A percentile compares a stretch with the other conserved stretches of the same genome.
Conservation (phyloP, 2,888 invertebrate species). For the Neoascia interrupta region DNA sequence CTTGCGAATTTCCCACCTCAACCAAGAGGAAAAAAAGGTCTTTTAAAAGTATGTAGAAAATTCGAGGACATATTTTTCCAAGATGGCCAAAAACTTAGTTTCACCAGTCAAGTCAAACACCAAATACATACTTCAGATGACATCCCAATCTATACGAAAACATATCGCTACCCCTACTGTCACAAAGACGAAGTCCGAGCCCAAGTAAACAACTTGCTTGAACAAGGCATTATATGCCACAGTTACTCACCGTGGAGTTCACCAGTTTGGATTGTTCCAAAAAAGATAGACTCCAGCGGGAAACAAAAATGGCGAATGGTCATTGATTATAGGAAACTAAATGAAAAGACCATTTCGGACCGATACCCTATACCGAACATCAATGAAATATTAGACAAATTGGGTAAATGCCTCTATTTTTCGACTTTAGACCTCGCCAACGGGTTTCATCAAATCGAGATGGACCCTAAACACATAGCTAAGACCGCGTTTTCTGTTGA, state of each 20-base stretch:
- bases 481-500: conserved; percentile 20
- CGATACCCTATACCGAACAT: conserved; percentile 29
- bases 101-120: no score
- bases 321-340: conserved; percentile 10
- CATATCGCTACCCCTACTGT: no score
- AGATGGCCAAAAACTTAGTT: no score
- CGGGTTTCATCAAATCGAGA: conserved; percentile 74
- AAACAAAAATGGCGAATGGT: conserved; percentile 1
- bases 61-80: no score
- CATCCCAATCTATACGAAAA: no score
- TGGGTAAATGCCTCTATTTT: conserved; percentile 43
- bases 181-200: no score
- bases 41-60: no score
- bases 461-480: neutral
- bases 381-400: conserved; percentile 57
- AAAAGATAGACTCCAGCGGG: neutral
- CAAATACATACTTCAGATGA: no score
- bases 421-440: conserved; percentile 72
- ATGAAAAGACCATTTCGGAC: conserved; percentile 17
- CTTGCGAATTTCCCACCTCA: no score
- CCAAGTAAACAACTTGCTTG: no score
- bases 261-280: conserved; percentile 12
- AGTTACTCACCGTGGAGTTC: conserved; percentile 18
- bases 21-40: no score
- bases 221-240: conserved; percentile 10